phyloP scores from a whole-genome alignment of 2,888 invertebrate genomes.

The Globia sparganii region DNA sequence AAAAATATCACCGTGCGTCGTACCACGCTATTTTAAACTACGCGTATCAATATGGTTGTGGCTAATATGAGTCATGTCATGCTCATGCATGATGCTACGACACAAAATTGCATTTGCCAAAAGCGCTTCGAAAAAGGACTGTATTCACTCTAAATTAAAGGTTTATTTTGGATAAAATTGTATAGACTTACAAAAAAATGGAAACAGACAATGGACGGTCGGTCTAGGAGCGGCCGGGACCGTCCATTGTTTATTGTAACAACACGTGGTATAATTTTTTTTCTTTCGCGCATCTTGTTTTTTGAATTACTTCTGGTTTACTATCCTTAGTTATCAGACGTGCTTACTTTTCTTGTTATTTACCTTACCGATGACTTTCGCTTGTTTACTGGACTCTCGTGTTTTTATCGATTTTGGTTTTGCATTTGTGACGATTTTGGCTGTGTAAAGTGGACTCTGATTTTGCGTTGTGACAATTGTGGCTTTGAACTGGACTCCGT shows the following conservation, averaged over 20 bases:
- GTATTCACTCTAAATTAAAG: too few species aligned
- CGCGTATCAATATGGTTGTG: too few species aligned
- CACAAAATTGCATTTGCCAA: too few species aligned
- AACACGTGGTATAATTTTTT: constrained; percentile 39
- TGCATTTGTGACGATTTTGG: constrained; percentile 43
- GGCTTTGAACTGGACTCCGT: constrained; percentile 46
- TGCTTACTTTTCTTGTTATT: constrained; percentile 40
- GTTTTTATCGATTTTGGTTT: constrained; percentile 43
- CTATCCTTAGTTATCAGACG: constrained; percentile 45
- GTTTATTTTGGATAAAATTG: too few species aligned
- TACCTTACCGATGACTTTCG: constrained; percentile 41
- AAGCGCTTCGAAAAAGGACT: too few species aligned
- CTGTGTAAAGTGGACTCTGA: constrained; percentile 43
- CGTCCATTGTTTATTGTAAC: constrained; percentile 45
- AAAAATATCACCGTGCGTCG: too few species aligned
- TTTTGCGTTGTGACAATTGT: constrained; percentile 48
- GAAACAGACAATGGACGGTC: too few species aligned
- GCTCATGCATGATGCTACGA: too few species aligned
- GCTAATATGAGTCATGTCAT: too few species aligned
- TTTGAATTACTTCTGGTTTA: constrained; percentile 47
- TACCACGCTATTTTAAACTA: too few species aligned
- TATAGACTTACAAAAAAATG: too few species aligned
- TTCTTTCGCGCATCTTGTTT: constrained; percentile 43
- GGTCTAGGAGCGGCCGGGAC: constrained; percentile 22
- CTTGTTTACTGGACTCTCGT: constrained; percentile 38